A percentile compares a stretch with the other conserved stretches of the same genome.
phyloP scores from a whole-genome alignment of 2,113 vertebrate genomes.

The Cyphomyrus plagiostoma region DNA sequence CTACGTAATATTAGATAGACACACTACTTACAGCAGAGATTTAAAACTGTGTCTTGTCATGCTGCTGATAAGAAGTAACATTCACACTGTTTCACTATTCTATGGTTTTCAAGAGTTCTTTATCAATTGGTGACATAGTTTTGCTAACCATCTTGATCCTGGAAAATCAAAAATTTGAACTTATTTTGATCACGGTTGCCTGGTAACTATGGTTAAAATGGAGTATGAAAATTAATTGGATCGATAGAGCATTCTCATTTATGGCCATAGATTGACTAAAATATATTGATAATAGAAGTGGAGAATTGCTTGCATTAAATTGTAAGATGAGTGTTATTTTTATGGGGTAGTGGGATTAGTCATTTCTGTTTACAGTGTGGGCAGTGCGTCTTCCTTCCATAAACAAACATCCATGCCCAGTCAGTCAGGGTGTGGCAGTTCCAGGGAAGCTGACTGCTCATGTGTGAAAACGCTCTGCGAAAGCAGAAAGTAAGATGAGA shows the following conservation, averaged over 20 bases:
- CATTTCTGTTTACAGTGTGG: background rate
- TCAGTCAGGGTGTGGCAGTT: background rate
- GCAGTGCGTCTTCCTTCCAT: background rate
- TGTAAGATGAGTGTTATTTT: background rate
- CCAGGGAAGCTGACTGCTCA: background rate
- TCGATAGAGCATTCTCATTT: background rate
- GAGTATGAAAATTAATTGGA: background rate
- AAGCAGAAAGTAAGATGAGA: background rate
- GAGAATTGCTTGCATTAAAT: background rate
- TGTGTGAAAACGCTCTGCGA: background rate
- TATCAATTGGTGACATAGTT: background rate
- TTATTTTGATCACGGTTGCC: background rate
- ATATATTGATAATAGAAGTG: background rate
- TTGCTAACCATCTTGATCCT: background rate
- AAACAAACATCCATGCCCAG: background rate
- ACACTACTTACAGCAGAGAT: background rate
- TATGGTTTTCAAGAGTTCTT: background rate
- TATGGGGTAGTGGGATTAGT: background rate
- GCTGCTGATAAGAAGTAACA: background rate
- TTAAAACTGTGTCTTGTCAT: background rate
- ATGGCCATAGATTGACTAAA: background rate
- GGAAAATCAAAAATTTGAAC: background rate
- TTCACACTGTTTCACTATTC: background rate
- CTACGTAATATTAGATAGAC: background rate
- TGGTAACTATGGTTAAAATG: background rate